Base-by-base conservation (phyloP, 2,888 invertebrate species). In the Mesorhabditis spiculigera region DNA sequence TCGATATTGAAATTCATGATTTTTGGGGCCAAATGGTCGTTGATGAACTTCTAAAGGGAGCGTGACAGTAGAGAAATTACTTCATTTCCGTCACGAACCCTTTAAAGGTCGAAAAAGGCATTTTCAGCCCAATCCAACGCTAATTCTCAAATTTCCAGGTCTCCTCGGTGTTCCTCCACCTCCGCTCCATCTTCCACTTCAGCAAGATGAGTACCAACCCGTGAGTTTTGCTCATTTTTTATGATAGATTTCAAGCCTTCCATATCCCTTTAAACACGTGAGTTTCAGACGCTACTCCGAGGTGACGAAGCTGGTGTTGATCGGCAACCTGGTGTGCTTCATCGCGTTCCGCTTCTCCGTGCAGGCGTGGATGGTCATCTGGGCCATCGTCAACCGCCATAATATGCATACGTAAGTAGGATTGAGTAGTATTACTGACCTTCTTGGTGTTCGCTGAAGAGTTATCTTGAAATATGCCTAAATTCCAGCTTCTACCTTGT, bases 301-400 rank as follows among this genome's bases (percentile, higher is more conserved):
- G 41, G 43, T 65, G 43, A 43, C 65, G 6, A 13, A n/a, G 16
- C 10, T 65, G 16, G 44, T 65, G 6, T 5, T 43, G 13, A 13
- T 13, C 61, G 43, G 72, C 41, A 78, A 78, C 50, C 63, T 78
- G 45, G 68, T 69, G 45, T 68, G 68, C 8, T 78, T 78, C 70
- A 70, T 78, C 65, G 68, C 76, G 43, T 78, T 78, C 70, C 78
- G 78, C 45, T 76, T 76, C 70, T 70, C 71, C 16, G 74, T 75
- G 62, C 78, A 78, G 64, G 66, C 74, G 67, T 78, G 73, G 67
- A 69, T 75, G 41, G 67, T 74, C 70, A 73, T 73, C 63, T 78
- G 76, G 76, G 76, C 75, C n/a, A 75, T 70, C 69, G 72, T 72
- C 61, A 78, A 78, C 71, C 71, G 73, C 10, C 68, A 78, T 66